Percentiles rank a stretch among this genome's conserved stretches.
phyloP scores from a whole-genome alignment of 2,888 invertebrate species.

The Drosophila suboccidentalis region DNA sequence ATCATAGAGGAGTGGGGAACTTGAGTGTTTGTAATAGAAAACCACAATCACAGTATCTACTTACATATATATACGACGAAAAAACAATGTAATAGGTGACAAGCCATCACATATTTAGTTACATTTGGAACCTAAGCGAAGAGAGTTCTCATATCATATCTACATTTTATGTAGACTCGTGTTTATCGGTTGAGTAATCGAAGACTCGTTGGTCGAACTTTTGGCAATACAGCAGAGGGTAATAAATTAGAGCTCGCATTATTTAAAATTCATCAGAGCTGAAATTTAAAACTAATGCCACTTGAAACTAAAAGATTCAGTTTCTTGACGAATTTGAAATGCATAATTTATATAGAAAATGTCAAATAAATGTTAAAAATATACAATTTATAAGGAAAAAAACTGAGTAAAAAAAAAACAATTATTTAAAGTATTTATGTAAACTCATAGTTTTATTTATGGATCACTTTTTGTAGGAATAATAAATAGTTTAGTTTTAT shows the following conservation, averaged over 20 bases:
- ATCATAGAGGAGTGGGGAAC: constrained; percentile 31
- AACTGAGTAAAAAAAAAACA: not conserved
- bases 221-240: constrained; percentile 7
- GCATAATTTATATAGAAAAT: not conserved
- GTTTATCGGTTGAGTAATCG: constrained; percentile 14
- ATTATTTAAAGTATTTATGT: not conserved
- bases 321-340: not conserved
- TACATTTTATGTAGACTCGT: constrained; percentile 3
- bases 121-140: constrained; percentile 22
- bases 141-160: constrained; percentile 23
- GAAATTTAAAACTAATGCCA: not conserved
- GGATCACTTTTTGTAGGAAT: not conserved
- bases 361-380: not conserved
- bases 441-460: not conserved
- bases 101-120: constrained; percentile 41
- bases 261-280: not conserved
- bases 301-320: not conserved
- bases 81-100: constrained; percentile 16
- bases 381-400: not conserved
- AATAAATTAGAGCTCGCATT: not conserved
- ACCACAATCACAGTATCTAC: constrained; percentile 29
- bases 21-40: constrained; percentile 49
- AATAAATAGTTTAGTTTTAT: not conserved
- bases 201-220: not conserved
- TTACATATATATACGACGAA: constrained; percentile 15